These are phyloP conservation scores for Spinus pinus DNA, from an alignment of 2,797 vertebrate genomes.

Conservation along the genomic window DNA sequence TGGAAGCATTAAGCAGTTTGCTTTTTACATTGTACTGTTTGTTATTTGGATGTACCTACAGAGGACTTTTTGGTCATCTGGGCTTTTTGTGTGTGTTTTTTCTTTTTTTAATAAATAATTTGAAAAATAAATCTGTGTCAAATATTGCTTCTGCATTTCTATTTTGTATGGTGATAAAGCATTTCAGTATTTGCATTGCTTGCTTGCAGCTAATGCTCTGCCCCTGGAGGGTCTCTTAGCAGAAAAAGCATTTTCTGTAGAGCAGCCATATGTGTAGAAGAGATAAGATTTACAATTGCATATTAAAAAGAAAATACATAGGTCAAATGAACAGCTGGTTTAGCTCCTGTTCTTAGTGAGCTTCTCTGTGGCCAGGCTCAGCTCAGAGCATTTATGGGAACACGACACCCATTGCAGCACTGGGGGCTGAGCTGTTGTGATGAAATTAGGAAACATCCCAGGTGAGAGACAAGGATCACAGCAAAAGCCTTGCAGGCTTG, in stretches of 20 bases:
- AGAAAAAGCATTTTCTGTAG: background rate
- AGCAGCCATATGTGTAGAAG: constrained; percentile 3
- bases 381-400: background rate
- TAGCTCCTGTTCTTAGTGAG: background rate
- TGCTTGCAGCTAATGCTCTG: constrained; percentile 3
- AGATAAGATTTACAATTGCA: constrained; percentile 44
- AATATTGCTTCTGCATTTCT: constrained; percentile 22
- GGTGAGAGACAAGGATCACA: background rate
- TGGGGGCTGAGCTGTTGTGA: background rate
- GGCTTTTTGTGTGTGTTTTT: fast-evolving
- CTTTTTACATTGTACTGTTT: background rate
- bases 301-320: background rate
- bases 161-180: background rate
- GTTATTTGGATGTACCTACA: background rate
- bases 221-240: background rate
- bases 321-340: background rate
- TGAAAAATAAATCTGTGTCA: constrained; percentile 4
- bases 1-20: background rate
- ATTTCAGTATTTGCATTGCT: constrained; percentile 16
- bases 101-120: background rate
- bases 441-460: background rate
- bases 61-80: background rate
- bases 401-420: background rate
- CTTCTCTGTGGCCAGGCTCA: background rate
- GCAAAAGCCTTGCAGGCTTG: background rate